Conservation (phyloP, 37 sponge, comb jelly and placozoan species). For the Aphrocallistes beatrix region DNA sequence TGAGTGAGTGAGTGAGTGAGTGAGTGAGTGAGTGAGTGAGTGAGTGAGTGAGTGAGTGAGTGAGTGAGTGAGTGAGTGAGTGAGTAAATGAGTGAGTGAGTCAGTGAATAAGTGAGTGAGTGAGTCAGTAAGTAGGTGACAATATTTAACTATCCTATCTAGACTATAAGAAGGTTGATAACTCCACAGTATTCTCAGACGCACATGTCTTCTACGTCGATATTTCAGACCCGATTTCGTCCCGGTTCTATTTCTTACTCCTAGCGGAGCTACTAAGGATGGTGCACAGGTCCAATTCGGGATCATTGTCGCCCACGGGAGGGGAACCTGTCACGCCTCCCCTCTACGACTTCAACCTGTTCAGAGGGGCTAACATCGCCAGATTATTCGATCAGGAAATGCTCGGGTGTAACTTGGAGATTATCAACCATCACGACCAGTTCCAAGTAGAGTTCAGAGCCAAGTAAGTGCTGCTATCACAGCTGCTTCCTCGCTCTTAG, state of each 20-base stretch:
- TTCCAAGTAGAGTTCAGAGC: conserved; percentile 14
- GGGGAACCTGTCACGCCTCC: neutral
- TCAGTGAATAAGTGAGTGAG: no score
- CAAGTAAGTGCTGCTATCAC: neutral
- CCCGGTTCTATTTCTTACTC: neutral
- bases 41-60: no score
- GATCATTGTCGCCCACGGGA: neutral
- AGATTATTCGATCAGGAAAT: neutral
- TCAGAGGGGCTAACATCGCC: neutral
- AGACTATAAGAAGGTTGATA: neutral
- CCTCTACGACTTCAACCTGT: neutral
- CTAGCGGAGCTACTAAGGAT: neutral
- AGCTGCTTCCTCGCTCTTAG: no score
- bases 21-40: no score
- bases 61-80: no score
- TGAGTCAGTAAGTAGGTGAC: no score
- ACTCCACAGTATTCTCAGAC: neutral
- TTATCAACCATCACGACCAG: neutral
- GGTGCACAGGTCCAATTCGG: neutral
- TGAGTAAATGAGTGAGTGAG: no score
- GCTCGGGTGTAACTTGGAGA: neutral
- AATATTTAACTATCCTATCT: no score
- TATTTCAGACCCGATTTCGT: neutral
- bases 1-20: no score
- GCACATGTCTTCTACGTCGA: neutral